Evolutionary conservation across 1,140 invertebrate species (phyloP), one percentile per base, ranked within the genome.

Genomic region (Drosophila auraria): DNA sequence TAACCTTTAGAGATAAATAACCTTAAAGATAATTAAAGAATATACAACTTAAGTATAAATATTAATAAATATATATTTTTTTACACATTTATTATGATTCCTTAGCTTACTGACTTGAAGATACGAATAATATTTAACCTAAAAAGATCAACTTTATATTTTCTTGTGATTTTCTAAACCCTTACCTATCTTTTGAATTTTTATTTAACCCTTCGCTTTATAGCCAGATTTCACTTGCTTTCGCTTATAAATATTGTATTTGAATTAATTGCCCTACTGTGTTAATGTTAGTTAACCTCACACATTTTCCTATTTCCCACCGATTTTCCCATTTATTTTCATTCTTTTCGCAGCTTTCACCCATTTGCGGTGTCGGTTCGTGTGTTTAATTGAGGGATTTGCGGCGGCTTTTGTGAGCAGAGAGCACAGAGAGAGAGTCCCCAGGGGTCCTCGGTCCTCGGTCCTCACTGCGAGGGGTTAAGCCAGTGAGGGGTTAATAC

Each of bases 381-480:
- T 59, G 66, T 45, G 44, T 73, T 73, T 73, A 68, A 73, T 61
- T 73, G 70, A 11, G 68, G 68, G 70, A 61, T 53, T 73, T 73
- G 70, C 23, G 68, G 70, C 33, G 33, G 64, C 9, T 50, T 59
- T 50, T 68, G 64, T 40, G 56, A 50, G 44, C 14, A 23, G 66
- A 30, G 23, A 20, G 62, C n/a, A 12, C 58, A 33, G 30, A 9
- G 30, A 20, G 33, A 38, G 36, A 15, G 33, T 23, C 54, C 54
- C 5, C 40, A 15, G 14, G 14, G 14, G 15, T n/a, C 59, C 27
- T 27, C 27, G 25, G 25, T 25, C 25, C 25, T 25, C 25, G 14
- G 15, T n/a, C 59, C 59, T 8, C 14, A n/a, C 14, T 42, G 2
- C 3, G 14, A 11, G 30, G 44, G 68, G 23, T 44, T 64, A 44